A percentile compares a stretch with the other conserved stretches of the same genome.
phyloP scores from a whole-genome alignment of 1,140 invertebrate species.

The Maconellicoccus hirsutus region DNA sequence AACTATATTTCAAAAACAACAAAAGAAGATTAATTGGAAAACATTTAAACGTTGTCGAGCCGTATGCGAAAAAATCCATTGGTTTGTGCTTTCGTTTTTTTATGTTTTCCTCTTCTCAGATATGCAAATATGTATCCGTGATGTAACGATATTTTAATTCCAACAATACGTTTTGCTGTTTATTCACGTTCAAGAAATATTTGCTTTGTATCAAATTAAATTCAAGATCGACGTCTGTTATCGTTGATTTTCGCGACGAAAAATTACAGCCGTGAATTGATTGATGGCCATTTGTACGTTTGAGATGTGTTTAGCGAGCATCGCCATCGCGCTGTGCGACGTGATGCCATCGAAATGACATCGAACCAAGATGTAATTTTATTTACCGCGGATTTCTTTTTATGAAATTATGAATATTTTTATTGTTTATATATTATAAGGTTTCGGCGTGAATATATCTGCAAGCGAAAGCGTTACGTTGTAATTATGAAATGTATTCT shows the following conservation, averaged over 20 bases:
- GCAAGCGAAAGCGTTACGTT: no score
- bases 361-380: no score
- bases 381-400: no score
- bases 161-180: background rate
- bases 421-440: no score
- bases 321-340: no score
- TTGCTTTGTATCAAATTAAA: background rate
- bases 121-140: background rate
- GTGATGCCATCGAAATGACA: no score
- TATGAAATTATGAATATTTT: no score
- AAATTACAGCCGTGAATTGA: no score
- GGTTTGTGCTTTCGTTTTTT: background rate
- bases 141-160: background rate
- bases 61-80: background rate
- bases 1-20: background rate
- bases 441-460: no score
- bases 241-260: background rate
- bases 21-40: slow-evolving; percentile 4
- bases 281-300: no score
- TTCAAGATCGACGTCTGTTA: background rate
- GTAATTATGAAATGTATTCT: no score
- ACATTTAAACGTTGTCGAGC: background rate
- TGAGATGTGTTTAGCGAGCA: no score
- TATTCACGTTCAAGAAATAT: background rate
- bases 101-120: background rate